Evolutionary conservation across 2,113 vertebrate species (phyloP), one percentile per base, ranked within the genome.

Genomic region (Cariama cristata): DNA sequence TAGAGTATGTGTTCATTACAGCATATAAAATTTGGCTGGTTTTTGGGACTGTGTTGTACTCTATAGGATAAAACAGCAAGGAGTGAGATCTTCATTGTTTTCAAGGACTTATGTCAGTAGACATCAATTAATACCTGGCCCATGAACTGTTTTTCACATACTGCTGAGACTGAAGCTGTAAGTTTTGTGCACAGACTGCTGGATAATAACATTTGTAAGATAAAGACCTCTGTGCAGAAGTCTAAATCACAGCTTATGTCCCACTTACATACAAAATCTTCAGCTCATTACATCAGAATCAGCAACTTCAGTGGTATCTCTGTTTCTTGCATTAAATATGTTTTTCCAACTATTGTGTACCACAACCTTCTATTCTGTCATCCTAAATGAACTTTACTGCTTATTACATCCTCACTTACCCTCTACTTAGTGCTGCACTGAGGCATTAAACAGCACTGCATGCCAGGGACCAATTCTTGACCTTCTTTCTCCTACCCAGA

Each of bases 401-500:
- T 68, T 68, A 87, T 85, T 93, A 88, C 12, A 35, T 44, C 58
- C 60, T 87, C 91, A 28, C 21, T 87, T 91, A 85, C 56, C 49
- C 77, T 84, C 80, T 90, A 24, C 55, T 86, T 67, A 84, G 68
- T 24, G 42, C 72, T 77, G 76, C 63, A 50, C 49, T 87, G 56
- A 91, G 84, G 68, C 77, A 82, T 82, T 94, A 79, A 93, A 90
- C 49, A 93, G 58, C 73, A 42, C 56, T 67, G 58, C 14, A 58
- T 49, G 69, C 66, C 74, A 88, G 71, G 62, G 69, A 91, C 81
- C 44, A 82, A 64, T 69, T 87, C 81, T 17, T 93, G 95, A 95
- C 95, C 95, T 94, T 85, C 84, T 72, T 94, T 91, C 82, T 88
- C 69, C 59, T 49, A 68, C 18, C 21, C 35, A 2, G 86, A 91